A percentile compares a stretch with the other conserved stretches of the same genome.
Evolutionary conservation across 2,113 vertebrate species (phyloP).

Genomic region (Cheirogaleus medius): DNA sequence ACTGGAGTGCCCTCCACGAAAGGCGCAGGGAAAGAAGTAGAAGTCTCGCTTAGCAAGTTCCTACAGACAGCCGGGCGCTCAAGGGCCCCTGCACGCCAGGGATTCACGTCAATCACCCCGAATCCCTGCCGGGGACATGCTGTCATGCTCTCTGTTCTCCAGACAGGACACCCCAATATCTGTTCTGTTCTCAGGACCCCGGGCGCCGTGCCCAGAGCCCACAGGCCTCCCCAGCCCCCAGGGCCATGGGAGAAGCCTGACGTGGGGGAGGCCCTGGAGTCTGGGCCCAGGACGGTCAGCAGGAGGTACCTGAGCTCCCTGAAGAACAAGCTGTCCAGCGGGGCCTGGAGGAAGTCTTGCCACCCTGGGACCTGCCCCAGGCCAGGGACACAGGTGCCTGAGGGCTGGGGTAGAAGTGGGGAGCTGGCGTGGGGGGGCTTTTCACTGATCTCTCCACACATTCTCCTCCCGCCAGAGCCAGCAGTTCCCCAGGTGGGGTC

Average conservation of each 20-base stretch:
- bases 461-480: neutral
- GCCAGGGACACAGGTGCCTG: neutral
- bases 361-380: neutral
- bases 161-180: neutral
- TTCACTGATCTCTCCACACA: neutral
- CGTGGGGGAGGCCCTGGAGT: neutral
- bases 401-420: neutral
- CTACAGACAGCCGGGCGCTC: neutral
- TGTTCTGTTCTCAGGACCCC: conserved; percentile 12
- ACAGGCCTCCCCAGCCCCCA: neutral
- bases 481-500: neutral
- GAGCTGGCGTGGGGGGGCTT: neutral
- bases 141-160: neutral
- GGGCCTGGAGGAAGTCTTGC: conserved; percentile 79
- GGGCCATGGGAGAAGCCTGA: neutral
- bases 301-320: conserved; percentile 82
- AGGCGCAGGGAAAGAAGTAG: neutral
- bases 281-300: conserved; percentile 60
- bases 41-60: neutral
- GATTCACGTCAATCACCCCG: neutral
- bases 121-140: neutral
- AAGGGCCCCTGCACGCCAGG: neutral
- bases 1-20: neutral
- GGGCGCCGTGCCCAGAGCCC: neutral
- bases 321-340: conserved; percentile 68